Conservation (phyloP, 2,797 vertebrate genomes). For the Falco novaeseelandiae region DNA sequence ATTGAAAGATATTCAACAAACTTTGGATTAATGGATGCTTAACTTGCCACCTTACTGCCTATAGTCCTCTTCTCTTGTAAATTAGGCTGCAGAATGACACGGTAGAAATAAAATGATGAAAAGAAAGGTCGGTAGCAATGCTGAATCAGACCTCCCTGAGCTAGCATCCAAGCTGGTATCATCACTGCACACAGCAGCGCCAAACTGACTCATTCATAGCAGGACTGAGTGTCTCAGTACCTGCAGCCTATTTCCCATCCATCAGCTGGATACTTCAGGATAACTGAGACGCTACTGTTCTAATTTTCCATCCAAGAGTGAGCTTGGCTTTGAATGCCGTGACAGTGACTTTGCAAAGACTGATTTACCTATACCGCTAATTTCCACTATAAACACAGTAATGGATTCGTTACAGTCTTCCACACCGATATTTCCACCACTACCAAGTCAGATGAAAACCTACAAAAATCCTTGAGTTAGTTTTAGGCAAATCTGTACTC, state of each 20-base stretch:
- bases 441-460: neutral
- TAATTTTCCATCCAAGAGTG: neutral
- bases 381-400: neutral
- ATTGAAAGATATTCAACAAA: neutral
- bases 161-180: neutral
- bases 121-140: neutral
- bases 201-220: neutral
- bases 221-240: neutral
- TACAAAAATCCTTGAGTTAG: neutral
- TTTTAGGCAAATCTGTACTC: neutral
- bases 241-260: neutral
- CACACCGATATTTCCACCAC: neutral
- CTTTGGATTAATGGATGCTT: neutral
- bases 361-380: neutral
- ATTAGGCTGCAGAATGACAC: neutral
- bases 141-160: slow-evolving; percentile 32
- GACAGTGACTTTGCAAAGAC: neutral
- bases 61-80: neutral
- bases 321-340: neutral
- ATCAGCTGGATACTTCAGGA: neutral
- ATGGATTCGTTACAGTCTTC: neutral
- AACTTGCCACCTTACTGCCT: neutral
- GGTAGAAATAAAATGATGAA: neutral
- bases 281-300: neutral
- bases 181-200: neutral